These are phyloP conservation scores for Rhorus exstirpatorius DNA, from an alignment of 2,888 invertebrate species.

Conservation along the genomic window DNA sequence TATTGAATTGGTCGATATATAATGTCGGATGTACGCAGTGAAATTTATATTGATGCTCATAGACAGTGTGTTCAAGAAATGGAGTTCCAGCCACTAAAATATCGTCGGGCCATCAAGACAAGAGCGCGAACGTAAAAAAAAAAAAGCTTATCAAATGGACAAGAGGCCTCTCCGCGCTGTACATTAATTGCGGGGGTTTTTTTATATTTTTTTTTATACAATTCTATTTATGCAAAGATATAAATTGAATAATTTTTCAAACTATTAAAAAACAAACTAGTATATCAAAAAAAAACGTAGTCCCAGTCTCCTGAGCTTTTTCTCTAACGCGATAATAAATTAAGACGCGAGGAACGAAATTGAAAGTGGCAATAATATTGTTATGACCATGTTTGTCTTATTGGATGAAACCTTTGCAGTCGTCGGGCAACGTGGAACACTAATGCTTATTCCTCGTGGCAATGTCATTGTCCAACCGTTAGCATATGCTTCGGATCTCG, in stretches of 20 bases:
- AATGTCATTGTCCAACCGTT: conserved; percentile 72
- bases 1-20: neutral
- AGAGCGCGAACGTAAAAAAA: conserved; percentile 51
- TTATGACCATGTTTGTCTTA: conserved; percentile 74
- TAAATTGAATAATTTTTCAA: no score
- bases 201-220: neutral
- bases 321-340: conserved; percentile 49
- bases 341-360: conserved; percentile 13
- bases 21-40: neutral
- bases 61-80: conserved; percentile 27
- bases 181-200: no score
- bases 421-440: conserved; percentile 74
- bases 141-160: neutral
- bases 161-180: no score
- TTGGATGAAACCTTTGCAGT: conserved; percentile 82
- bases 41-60: conserved; percentile 36
- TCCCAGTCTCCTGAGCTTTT: no score
- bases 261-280: no score
- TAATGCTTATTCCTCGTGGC: conserved; percentile 66
- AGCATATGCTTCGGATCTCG: conserved; percentile 79
- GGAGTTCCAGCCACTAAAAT: conserved; percentile 35
- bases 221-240: no score
- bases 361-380: conserved; percentile 66
- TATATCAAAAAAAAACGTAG: no score
- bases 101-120: conserved; percentile 30